Conservation (phyloP, 1,140 invertebrate genomes). For the Riptortus pedestris region DNA sequence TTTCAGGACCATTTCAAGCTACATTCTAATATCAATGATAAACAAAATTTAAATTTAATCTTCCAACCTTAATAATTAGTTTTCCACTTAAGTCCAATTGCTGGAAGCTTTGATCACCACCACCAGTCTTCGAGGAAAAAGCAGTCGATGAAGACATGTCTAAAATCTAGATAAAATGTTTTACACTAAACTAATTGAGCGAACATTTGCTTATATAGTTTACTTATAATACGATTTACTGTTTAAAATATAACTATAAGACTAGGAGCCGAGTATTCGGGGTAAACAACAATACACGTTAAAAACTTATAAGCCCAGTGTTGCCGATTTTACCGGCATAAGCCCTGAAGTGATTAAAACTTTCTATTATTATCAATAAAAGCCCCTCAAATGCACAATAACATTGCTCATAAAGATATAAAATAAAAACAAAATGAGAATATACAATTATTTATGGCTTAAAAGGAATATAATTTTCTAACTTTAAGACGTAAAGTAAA, state of each 20-base stretch:
- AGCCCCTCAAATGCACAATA: too few relatives aligned
- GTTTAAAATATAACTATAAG: slow-evolving; percentile 8
- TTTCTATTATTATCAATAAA: too few relatives aligned
- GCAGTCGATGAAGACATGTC: slow-evolving; percentile 20
- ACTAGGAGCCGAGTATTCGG: slow-evolving; percentile 22
- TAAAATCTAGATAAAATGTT: slow-evolving; percentile 18
- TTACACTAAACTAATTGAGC: slow-evolving; percentile 24
- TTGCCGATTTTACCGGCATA: slow-evolving; percentile 20
- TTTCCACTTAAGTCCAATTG: slow-evolving; percentile 33
- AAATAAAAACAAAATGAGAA: too few relatives aligned
- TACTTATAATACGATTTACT: neutral
- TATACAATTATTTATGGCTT: too few relatives aligned
- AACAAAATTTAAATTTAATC: neutral
- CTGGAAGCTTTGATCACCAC: slow-evolving; percentile 32
- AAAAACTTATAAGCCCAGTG: slow-evolving; percentile 18
- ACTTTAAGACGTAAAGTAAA: too few relatives aligned
- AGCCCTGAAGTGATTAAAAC: neutral
- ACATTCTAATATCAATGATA: neutral
- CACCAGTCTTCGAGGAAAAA: slow-evolving; percentile 19
- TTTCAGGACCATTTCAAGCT: neutral
- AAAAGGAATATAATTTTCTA: too few relatives aligned
- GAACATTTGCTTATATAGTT: slow-evolving; percentile 18
- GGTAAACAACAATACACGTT: slow-evolving; percentile 15
- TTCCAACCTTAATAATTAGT: slow-evolving; percentile 33
- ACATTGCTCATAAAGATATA: too few relatives aligned